These are phyloP conservation scores for Sciurus carolinensis DNA, from an alignment of 2,797 vertebrate species.

Conservation along the genomic window DNA sequence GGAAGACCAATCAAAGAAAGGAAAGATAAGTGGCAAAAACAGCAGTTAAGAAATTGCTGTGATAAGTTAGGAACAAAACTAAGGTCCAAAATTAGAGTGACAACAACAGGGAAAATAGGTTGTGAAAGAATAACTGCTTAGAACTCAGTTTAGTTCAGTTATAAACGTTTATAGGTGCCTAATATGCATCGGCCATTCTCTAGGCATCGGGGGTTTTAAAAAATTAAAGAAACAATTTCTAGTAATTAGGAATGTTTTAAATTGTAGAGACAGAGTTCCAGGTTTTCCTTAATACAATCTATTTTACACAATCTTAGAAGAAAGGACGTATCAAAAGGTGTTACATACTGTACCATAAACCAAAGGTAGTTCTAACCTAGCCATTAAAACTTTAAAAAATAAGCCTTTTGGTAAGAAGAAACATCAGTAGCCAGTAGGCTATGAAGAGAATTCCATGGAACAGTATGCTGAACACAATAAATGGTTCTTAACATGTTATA, in stretches of 20 bases:
- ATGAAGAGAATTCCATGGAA: not conserved
- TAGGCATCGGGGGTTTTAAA: slow-evolving; percentile 49
- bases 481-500: slow-evolving; percentile 50
- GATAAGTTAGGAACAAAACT: slow-evolving; percentile 12
- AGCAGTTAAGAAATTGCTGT: slow-evolving; percentile 10
- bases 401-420: slow-evolving; percentile 45
- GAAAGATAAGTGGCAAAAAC: slow-evolving; percentile 18
- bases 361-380: slow-evolving; percentile 57
- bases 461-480: not conserved
- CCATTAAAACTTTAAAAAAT: slow-evolving; percentile 52
- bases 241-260: slow-evolving; percentile 39
- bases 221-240: slow-evolving; percentile 47
- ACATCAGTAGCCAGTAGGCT: not conserved
- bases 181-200: slow-evolving; percentile 36
- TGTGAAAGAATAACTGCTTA: slow-evolving; percentile 56
- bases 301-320: slow-evolving; percentile 29
- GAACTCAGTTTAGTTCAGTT: slow-evolving; percentile 58
- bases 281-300: slow-evolving; percentile 61
- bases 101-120: slow-evolving; percentile 18
- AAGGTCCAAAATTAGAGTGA: not conserved
- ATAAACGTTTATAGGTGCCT: slow-evolving; percentile 52
- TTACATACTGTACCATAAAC: slow-evolving; percentile 25
- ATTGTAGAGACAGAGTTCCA: slow-evolving; percentile 47
- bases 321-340: slow-evolving; percentile 62
- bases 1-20: slow-evolving; percentile 2